Percentiles rank a stretch among this genome's conserved stretches.
Evolutionary conservation across 64 coral and sea anemone genomes (phyloP).

Genomic region (Catalaphyllia jardinei): DNA sequence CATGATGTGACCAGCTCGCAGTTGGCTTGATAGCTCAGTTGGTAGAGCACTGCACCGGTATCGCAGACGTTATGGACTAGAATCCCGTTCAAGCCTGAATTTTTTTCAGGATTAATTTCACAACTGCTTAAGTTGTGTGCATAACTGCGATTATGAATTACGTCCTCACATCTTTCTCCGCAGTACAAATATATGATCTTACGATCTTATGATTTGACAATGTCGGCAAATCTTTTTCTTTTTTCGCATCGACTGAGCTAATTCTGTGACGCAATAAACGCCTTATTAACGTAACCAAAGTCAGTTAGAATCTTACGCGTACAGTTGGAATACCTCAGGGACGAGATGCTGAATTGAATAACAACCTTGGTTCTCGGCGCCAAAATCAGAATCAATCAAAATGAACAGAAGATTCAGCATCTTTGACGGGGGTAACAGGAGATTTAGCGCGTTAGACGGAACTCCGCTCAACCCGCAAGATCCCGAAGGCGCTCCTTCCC

Average conservation of each 20-base stretch:
- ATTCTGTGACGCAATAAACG: conserved; percentile 24
- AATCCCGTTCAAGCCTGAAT: no score
- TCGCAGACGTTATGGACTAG: no score
- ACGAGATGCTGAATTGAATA: background rate
- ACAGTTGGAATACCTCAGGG: background rate
- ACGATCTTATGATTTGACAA: no score
- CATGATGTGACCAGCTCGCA: no score
- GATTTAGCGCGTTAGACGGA: background rate
- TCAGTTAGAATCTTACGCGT: background rate
- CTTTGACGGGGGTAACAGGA: background rate
- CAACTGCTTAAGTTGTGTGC: no score
- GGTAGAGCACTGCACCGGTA: no score
- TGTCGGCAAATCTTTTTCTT: no score
- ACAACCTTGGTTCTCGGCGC: background rate
- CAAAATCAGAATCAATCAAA: background rate
- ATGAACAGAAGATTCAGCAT: conserved; percentile 21
- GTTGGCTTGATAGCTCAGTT: no score
- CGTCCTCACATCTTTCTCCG: no score
- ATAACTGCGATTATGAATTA: no score
- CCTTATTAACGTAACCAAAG: background rate
- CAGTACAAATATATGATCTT: no score
- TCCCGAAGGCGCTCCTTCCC: conserved; percentile 46
- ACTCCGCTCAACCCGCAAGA: conserved; percentile 15
- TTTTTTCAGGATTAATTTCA: no score
- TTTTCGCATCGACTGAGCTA: background rate